Evolutionary conservation across 2,113 vertebrate genomes (phyloP).

Genomic region (Holacanthus passer): DNA sequence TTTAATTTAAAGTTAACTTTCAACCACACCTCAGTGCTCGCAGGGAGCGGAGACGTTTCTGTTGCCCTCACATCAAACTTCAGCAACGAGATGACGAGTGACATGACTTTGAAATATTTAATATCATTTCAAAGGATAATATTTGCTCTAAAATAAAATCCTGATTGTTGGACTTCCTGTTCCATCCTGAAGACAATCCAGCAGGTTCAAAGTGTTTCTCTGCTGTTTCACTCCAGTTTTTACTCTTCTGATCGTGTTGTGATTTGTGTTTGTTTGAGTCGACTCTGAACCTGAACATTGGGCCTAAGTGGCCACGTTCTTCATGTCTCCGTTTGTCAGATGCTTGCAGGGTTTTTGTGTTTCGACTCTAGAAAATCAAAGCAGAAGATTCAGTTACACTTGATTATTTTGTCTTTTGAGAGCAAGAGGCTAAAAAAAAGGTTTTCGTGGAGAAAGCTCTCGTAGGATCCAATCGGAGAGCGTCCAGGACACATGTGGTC

Average conservation of each 20-base stretch:
- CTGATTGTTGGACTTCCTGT: neutral
- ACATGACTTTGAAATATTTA: too few species aligned
- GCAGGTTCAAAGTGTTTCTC: neutral
- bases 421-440: too few species aligned
- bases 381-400: neutral
- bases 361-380: too few species aligned
- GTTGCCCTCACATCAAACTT: too few species aligned
- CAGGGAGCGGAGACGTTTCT: too few species aligned
- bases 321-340: neutral
- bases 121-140: too few species aligned
- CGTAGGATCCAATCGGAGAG: neutral
- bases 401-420: too few species aligned
- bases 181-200: neutral
- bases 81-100: too few species aligned
- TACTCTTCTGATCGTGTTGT: neutral
- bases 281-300: neutral
- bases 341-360: neutral
- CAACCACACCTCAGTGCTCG: too few species aligned
- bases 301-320: too few species aligned
- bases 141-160: neutral
- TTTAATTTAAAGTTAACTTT: too few species aligned
- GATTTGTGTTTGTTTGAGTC: too few species aligned
- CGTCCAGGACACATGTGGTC: slow-evolving; percentile 9
- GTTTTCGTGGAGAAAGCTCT: neutral
- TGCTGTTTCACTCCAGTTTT: neutral